Conservation (phyloP, 2,113 vertebrate genomes). For the Euleptes europaea region DNA sequence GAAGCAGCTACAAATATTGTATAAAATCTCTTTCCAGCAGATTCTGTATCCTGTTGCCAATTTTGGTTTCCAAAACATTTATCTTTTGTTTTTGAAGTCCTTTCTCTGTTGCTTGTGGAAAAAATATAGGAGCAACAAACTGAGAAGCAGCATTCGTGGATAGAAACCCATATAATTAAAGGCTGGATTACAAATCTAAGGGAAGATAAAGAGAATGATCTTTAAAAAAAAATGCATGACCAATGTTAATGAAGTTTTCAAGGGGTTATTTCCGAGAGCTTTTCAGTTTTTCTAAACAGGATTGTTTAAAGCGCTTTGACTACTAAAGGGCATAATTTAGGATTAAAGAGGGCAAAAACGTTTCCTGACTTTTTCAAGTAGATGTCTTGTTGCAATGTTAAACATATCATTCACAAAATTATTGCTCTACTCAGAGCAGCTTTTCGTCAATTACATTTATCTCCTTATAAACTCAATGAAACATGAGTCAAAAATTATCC, state of each 20-base stretch:
- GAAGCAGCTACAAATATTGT: neutral
- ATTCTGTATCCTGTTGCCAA: slow-evolving; percentile 14
- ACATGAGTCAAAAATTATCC: neutral
- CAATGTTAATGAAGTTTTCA: neutral
- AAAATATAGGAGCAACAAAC: neutral
- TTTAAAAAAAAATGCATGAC: neutral
- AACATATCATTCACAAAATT: neutral
- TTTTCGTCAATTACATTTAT: neutral
- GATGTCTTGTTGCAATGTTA: neutral
- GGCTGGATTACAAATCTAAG: neutral
- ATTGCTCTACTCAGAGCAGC: neutral
- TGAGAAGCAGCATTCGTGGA: neutral
- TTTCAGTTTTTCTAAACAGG: neutral
- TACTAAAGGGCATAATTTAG: neutral
- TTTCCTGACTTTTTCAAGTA: neutral
- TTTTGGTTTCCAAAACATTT: slow-evolving; percentile 16
- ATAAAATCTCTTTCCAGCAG: neutral
- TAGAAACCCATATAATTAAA: neutral
- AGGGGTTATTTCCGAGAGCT: neutral
- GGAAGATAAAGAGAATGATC: neutral
- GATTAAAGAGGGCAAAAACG: neutral
- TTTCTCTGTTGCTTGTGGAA: slow-evolving; percentile 1
- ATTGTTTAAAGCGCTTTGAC: neutral
- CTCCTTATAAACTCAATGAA: neutral
- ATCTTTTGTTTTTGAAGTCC: neutral